These are phyloP conservation scores for Leptinotarsa defecta DNA, from an alignment of 1,140 invertebrate species.

Conservation along the genomic window DNA sequence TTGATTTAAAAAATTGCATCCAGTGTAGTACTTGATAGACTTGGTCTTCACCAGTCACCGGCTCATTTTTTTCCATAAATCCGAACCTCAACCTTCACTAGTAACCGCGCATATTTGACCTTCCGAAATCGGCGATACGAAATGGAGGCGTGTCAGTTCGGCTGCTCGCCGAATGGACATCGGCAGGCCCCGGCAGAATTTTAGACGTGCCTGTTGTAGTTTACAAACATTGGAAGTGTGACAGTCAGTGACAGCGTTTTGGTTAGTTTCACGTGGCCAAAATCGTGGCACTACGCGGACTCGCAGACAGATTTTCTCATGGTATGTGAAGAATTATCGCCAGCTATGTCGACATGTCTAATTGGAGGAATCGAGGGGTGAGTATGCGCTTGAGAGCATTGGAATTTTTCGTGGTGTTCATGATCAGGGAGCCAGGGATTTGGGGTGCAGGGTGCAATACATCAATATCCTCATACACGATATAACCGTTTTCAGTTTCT, in stretches of 20 bases:
- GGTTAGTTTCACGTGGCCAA: neutral
- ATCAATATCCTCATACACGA: neutral
- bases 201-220: neutral
- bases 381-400: neutral
- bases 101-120: neutral
- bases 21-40: too few species aligned
- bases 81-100: too few species aligned
- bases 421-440: too few species aligned
- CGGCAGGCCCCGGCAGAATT: neutral
- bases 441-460: too few species aligned
- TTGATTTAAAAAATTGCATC: too few species aligned
- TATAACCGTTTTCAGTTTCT: neutral
- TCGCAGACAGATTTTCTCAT: slow-evolving; percentile 7
- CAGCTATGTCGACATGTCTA: neutral
- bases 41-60: too few species aligned
- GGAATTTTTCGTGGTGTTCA: too few species aligned
- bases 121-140: neutral
- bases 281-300: neutral
- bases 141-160: neutral
- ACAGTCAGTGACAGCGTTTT: neutral
- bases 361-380: slow-evolving; percentile 13
- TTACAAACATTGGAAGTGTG: neutral
- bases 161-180: neutral
- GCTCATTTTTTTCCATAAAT: too few species aligned
- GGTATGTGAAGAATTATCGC: slow-evolving; percentile 8